Percentiles rank a stretch among this genome's conserved stretches.
Conservation (phyloP, 2,888 invertebrate genomes). For the Platynereis dumerilii region DNA sequence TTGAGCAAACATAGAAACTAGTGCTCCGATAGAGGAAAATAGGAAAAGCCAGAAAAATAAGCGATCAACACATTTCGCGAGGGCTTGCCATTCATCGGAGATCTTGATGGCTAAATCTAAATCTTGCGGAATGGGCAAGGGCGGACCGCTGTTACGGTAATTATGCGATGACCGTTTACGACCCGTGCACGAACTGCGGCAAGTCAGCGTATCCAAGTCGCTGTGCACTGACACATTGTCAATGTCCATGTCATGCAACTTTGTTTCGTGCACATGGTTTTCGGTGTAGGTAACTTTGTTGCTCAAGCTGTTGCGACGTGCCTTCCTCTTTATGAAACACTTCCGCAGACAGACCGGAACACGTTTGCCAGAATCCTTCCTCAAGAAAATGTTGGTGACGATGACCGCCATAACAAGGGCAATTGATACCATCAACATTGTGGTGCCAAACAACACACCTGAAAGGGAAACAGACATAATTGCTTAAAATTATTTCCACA, state of each 20-base stretch:
- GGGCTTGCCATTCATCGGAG: conserved; percentile 35
- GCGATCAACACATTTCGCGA: conserved; percentile 40
- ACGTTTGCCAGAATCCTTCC: conserved; percentile 32
- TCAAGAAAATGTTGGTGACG: conserved; percentile 38
- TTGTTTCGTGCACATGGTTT: conserved; percentile 30
- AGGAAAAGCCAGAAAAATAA: conserved; percentile 45
- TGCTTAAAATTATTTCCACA: neutral
- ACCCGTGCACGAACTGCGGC: conserved; percentile 13
- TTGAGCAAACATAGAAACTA: conserved; percentile 33
- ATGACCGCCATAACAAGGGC: conserved; percentile 40
- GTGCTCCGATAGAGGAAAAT: conserved; percentile 32
- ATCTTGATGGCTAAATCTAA: conserved; percentile 15
- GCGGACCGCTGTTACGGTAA: conserved; percentile 5
- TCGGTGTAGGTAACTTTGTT: conserved; percentile 22
- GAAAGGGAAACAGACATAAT: conserved; percentile 7
- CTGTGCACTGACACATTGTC: conserved; percentile 33
- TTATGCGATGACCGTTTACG: neutral
- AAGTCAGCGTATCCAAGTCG: conserved; percentile 30
- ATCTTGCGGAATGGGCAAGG: conserved; percentile 10
- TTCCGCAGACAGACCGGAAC: conserved; percentile 31
- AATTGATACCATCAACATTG: conserved; percentile 42
- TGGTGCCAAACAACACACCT: conserved; percentile 39
- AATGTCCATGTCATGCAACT: conserved; percentile 28
- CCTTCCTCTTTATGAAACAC: conserved; percentile 19
- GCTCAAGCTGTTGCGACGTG: conserved; percentile 16